Evolutionary conservation across 1,140 invertebrate species (phyloP).

Genomic region (Laupala kohalensis): DNA sequence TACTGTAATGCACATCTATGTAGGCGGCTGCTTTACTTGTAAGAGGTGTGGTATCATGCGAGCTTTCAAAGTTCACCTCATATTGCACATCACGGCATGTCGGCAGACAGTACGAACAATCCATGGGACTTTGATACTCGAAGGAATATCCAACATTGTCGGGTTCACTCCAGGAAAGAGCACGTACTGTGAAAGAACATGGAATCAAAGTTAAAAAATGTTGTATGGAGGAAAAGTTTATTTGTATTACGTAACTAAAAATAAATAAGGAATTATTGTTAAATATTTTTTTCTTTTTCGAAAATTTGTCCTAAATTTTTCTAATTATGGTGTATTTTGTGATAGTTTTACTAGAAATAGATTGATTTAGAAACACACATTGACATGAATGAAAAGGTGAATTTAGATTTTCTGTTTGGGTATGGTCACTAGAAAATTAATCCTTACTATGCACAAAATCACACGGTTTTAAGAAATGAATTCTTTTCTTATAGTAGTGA

Average conservation of each 20-base stretch:
- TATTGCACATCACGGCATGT: neutral
- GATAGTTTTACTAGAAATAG: too few species aligned
- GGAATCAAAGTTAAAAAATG: neutral
- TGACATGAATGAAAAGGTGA: too few species aligned
- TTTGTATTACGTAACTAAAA: too few species aligned
- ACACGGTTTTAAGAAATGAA: too few species aligned
- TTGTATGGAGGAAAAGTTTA: neutral
- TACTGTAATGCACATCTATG: neutral
- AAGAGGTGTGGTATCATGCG: neutral
- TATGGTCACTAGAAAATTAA: too few species aligned
- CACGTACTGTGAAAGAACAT: neutral
- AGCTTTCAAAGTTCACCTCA: neutral
- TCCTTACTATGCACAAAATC: too few species aligned
- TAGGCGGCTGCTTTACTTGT: neutral
- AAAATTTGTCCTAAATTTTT: too few species aligned
- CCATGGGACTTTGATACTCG: too few species aligned
- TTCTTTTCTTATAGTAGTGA: too few species aligned
- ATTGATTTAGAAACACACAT: too few species aligned
- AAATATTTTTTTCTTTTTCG: neutral
- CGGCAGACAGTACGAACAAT: neutral
- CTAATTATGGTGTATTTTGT: too few species aligned
- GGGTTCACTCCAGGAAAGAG: neutral
- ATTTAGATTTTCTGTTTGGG: too few species aligned
- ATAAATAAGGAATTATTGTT: neutral
- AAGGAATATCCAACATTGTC: neutral